Evolutionary conservation across 1,140 invertebrate species (phyloP).

Genomic region (Phortica variegata): DNA sequence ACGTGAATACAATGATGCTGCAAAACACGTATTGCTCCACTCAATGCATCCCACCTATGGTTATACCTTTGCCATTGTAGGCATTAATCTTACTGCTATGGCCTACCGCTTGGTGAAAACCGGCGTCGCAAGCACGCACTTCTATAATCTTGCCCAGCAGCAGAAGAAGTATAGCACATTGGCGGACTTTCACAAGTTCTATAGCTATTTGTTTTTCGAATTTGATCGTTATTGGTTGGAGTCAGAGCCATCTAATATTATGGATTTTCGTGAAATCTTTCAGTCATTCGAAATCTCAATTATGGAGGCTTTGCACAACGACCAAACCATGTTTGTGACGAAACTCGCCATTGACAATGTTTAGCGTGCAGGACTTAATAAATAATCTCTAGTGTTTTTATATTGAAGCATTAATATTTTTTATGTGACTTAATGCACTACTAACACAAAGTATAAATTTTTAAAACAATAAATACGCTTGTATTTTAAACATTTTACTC

Average conservation of each 20-base stretch:
- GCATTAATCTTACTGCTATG: slow-evolving; percentile 94
- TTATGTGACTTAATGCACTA: too few species aligned
- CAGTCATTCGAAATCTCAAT: slow-evolving; percentile 73
- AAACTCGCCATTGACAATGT: slow-evolving; percentile 49
- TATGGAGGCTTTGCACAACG: slow-evolving; percentile 41
- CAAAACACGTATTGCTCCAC: slow-evolving; percentile 80
- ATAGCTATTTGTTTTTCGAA: slow-evolving; percentile 91
- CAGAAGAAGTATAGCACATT: slow-evolving; percentile 65
- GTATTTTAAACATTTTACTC: too few species aligned
- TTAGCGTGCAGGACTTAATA: slow-evolving; percentile 9
- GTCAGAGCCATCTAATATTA: slow-evolving; percentile 87
- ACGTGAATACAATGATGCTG: slow-evolving; percentile 74
- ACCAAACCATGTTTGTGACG: slow-evolving; percentile 45
- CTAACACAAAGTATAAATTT: too few species aligned
- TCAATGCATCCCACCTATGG: slow-evolving; percentile 87
- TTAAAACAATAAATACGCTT: too few species aligned
- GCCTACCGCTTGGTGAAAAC: slow-evolving; percentile 78
- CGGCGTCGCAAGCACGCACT: slow-evolving; percentile 84
- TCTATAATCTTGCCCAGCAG: slow-evolving; percentile 76
- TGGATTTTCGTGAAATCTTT: slow-evolving; percentile 89
- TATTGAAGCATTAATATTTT: too few species aligned
- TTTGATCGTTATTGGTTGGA: slow-evolving; percentile 93
- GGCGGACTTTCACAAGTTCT: slow-evolving; percentile 88
- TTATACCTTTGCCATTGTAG: slow-evolving; percentile 85
- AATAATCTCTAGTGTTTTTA: neutral